A percentile compares a stretch with the other conserved stretches of the same genome.
Conservation (phyloP, 2,888 invertebrate genomes). For the Dryadula phaetusa region DNA sequence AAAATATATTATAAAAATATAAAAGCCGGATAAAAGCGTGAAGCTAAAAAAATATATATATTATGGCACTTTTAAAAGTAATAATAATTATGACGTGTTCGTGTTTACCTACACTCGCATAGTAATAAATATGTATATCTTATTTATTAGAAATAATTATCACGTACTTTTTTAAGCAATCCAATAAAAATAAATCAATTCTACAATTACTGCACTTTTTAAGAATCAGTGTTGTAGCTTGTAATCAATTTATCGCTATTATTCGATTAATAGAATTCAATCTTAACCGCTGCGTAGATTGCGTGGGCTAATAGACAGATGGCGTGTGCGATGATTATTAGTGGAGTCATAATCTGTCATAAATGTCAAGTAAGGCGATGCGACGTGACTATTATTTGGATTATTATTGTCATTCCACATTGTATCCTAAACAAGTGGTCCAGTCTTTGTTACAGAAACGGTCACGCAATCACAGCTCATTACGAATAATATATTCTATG, state of each 20-base stretch:
- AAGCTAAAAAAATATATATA: too few species aligned
- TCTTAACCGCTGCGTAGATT: conserved; percentile 66
- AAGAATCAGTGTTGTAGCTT: conserved; percentile 20
- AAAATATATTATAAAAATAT: too few species aligned
- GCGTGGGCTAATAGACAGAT: conserved; percentile 77
- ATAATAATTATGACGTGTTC: too few species aligned
- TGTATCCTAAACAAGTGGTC: conserved; percentile 67
- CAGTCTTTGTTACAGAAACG: conserved; percentile 62
- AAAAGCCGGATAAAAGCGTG: too few species aligned
- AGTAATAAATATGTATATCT: too few species aligned
- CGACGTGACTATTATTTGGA: conserved; percentile 68
- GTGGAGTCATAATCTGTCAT: conserved; percentile 78
- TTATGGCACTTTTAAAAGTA: too few species aligned
- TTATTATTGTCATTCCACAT: conserved; percentile 72
- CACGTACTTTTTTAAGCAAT: too few species aligned
- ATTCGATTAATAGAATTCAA: conserved; percentile 73
- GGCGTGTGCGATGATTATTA: conserved; percentile 76
- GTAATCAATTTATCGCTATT: conserved; percentile 57
- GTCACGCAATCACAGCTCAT: conserved; percentile 69
- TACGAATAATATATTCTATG: conserved; percentile 54
- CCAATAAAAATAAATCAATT: not conserved
- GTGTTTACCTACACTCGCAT: too few species aligned
- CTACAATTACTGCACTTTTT: not conserved
- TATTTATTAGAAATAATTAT: too few species aligned
- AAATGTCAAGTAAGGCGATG: conserved; percentile 75